Evolutionary conservation across 2,888 invertebrate genomes (phyloP).

Genomic region (Athetis lepigone): DNA sequence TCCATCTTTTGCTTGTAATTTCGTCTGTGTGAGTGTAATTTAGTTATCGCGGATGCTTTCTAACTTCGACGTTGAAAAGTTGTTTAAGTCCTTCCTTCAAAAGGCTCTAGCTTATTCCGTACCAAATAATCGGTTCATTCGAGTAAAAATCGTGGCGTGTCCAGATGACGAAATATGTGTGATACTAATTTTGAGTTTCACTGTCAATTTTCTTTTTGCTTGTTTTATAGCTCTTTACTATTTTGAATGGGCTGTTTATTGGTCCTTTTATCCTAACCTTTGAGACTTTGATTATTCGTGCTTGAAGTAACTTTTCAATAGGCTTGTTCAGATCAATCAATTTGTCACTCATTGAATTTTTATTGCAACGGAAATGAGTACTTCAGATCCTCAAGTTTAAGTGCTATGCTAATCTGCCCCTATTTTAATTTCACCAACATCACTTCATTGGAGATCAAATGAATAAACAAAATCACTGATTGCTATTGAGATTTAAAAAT

Average conservation of each 20-base stretch:
- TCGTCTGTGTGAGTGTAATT: too few species aligned
- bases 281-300: not conserved
- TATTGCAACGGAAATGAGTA: not conserved
- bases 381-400: slow-evolving; percentile 21
- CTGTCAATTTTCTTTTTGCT: not conserved
- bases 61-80: too few species aligned
- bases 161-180: too few species aligned
- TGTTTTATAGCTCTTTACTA: not conserved
- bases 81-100: too few species aligned
- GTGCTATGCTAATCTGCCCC: slow-evolving; percentile 34
- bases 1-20: too few species aligned
- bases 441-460: slow-evolving; percentile 1
- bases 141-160: too few species aligned
- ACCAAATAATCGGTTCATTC: too few species aligned
- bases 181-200: too few species aligned
- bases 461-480: not conserved
- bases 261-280: not conserved
- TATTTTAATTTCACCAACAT: slow-evolving; percentile 28
- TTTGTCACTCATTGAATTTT: slow-evolving; percentile 10
- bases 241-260: not conserved
- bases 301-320: not conserved
- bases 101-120: too few species aligned
- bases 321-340: slow-evolving; percentile 4
- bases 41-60: too few species aligned
- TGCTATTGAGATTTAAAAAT: not conserved